phyloP scores from a whole-genome alignment of 2,888 invertebrate species.

The Leptopilina myrica region DNA sequence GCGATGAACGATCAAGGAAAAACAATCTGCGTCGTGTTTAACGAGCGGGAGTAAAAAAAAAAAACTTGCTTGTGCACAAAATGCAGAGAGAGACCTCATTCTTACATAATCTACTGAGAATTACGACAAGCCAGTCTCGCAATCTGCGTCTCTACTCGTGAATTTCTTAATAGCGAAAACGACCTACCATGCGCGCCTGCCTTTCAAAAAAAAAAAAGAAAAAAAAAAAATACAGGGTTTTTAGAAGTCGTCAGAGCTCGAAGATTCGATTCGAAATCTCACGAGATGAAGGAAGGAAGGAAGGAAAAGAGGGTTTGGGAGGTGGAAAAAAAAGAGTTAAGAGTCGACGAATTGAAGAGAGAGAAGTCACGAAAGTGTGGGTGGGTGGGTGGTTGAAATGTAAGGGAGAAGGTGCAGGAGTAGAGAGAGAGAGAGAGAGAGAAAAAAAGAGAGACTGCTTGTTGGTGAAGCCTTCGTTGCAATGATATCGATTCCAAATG shows the following conservation, averaged over 20 bases:
- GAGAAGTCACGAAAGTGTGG: neutral
- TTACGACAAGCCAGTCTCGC: constrained; percentile 38
- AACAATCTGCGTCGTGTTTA: constrained; percentile 20
- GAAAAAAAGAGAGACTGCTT: constrained; percentile 8
- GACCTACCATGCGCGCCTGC: neutral
- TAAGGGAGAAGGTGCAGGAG: constrained; percentile 54
- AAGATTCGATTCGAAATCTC: constrained; percentile 62
- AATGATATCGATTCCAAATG: constrained; percentile 73
- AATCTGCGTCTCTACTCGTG: constrained; percentile 42
- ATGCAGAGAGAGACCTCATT: neutral
- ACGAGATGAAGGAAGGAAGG: constrained; percentile 54
- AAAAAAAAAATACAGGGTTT: constrained; percentile 57
- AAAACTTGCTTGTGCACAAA: too few relatives aligned
- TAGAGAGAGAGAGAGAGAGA: constrained; percentile 13
- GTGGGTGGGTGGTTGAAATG: constrained; percentile 45
- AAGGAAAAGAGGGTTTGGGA: constrained; percentile 58
- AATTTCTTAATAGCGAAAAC: constrained; percentile 55
- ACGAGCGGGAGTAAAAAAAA: neutral
- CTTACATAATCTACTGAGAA: constrained; percentile 26
- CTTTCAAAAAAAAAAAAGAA: constrained; percentile 46
- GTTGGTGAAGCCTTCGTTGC: constrained; percentile 68
- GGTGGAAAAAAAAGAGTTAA: constrained; percentile 69
- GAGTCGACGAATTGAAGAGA: constrained; percentile 66
- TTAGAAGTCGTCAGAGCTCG: constrained; percentile 68
- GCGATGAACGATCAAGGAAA: neutral